Conservation (phyloP, 2,888 invertebrate genomes). For the Pristionchus fissidentatus region DNA sequence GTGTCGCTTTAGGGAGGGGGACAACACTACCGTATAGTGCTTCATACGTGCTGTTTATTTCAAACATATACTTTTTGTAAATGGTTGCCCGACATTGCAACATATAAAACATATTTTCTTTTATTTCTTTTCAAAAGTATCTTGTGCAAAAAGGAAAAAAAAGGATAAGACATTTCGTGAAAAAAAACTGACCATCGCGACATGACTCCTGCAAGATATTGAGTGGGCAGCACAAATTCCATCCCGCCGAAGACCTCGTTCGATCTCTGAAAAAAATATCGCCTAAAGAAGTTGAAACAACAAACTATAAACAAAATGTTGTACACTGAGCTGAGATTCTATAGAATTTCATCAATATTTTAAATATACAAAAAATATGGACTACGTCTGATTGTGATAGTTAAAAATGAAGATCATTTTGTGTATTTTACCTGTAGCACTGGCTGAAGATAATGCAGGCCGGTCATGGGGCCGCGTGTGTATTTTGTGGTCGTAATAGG, state of each 20-base stretch:
- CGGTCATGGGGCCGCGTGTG: conserved; percentile 26
- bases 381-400: no score
- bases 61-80: no score
- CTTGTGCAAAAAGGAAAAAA: neutral
- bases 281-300: neutral
- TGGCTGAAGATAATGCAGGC: neutral
- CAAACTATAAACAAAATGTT: neutral
- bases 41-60: no score
- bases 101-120: neutral
- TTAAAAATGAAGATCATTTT: no score
- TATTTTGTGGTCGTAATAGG: neutral
- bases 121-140: neutral
- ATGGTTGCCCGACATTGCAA: no score
- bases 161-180: neutral
- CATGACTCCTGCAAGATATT: neutral
- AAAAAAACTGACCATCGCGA: neutral
- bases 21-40: no score
- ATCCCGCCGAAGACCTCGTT: conserved; percentile 6
- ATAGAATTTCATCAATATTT: no score
- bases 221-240: conserved; percentile 42
- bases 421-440: conserved; percentile 4
- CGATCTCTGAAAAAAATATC: neutral
- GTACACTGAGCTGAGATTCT: neutral
- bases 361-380: neutral
- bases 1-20: no score